Evolutionary conservation across 2,888 invertebrate species (phyloP).

Genomic region (Metalampra italica): DNA sequence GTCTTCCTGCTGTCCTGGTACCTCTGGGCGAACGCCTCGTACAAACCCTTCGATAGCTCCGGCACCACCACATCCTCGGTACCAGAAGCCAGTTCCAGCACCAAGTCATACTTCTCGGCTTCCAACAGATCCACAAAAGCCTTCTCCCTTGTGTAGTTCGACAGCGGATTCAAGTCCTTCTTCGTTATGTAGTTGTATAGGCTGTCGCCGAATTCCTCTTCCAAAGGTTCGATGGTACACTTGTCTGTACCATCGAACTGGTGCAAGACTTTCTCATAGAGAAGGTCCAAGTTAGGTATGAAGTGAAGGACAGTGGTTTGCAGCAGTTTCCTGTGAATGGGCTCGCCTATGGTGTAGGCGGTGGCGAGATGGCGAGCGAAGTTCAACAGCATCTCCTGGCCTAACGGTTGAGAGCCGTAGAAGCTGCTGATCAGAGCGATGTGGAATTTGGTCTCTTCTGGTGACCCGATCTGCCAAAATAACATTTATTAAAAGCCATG

Average conservation of each 20-base stretch:
- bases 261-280: slow-evolving; percentile 46
- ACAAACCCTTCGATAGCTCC: slow-evolving; percentile 55
- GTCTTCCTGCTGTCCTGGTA: slow-evolving; percentile 62
- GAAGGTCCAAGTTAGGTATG: slow-evolving; percentile 79
- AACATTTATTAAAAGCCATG: slow-evolving; percentile 3
- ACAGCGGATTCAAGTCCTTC: slow-evolving; percentile 58
- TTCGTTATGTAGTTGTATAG: slow-evolving; percentile 70
- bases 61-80: slow-evolving; percentile 80
- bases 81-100: slow-evolving; percentile 87
- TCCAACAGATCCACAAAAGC: slow-evolving; percentile 82
- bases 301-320: slow-evolving; percentile 87
- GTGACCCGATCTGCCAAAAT: slow-evolving; percentile 83
- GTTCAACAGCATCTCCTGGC: slow-evolving; percentile 90
- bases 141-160: slow-evolving; percentile 71
- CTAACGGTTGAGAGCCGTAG: slow-evolving; percentile 88
- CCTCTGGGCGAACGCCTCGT: slow-evolving; percentile 67
- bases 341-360: slow-evolving; percentile 84
- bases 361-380: slow-evolving; percentile 88
- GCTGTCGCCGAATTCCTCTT: slow-evolving; percentile 83
- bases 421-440: slow-evolving; percentile 91
- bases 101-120: slow-evolving; percentile 83
- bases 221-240: slow-evolving; percentile 48
- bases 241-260: slow-evolving; percentile 47
- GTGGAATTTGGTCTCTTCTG: slow-evolving; percentile 90
- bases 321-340: slow-evolving; percentile 80